Base-by-base conservation (phyloP, 2,888 invertebrate genomes). In the Petrolisthes manimaculis region DNA sequence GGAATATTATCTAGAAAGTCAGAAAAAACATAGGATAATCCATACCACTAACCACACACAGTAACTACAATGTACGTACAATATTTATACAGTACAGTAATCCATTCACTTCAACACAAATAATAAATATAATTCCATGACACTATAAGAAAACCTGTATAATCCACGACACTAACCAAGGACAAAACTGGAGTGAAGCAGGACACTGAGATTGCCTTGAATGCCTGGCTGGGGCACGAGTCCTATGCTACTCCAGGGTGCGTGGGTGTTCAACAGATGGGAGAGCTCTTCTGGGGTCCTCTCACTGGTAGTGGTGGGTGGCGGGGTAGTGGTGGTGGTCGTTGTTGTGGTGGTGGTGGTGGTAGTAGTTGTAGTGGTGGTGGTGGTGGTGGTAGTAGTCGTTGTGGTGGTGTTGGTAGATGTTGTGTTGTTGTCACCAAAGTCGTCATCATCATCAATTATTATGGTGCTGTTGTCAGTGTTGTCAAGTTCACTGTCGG, bases 181-280 rank as follows among this genome's bases (percentile, higher is more conserved):
- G 55, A 91, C 84, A 84, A 89, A 87, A 69, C 79, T 86, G 81
- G 82, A 83, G 54, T 89, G 89, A 1, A 84, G 89, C 18, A 91
- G 86, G 69, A 91, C 77, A 77, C 89, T 85, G 51, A 88, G 84
- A 5, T 21, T 86, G 24, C 86, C 91, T 21, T 77, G 78, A 6
- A 86, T 74, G 9, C 77, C 83, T 14, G 78, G 84, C 2, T 71
- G 14, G 0, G 84, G n/a, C 4, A 86, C 61, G 55, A 84, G 84
- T n/a, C 86, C 83, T 3, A 84, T 86, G 3, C 56, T 75, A 14
- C 86, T 89, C 86, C 88, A 90, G 8, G 90, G 90, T 53, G 55
- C 83, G 69, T 90, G 90, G 69, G 5, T 61, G 18, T 81, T 79
- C 18, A 80, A 75, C 5, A 71, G 84, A 24, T 5, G 80, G 6